Evolutionary conservation across 2,797 vertebrate species (phyloP).

Genomic region (Darevskia nairensis): DNA sequence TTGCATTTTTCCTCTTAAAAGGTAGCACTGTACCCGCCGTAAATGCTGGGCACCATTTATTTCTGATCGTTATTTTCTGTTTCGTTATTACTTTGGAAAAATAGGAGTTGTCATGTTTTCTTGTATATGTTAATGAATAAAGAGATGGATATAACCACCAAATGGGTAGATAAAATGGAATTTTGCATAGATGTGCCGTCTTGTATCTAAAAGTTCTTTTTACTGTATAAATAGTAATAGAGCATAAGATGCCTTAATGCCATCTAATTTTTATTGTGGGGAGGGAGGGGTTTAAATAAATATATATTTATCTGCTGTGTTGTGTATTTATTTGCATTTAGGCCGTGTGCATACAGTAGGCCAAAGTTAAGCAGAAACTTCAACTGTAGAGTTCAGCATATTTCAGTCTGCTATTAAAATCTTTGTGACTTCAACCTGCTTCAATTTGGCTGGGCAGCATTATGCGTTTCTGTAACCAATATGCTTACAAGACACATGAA

Average conservation of each 20-base stretch:
- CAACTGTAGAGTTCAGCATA: background rate
- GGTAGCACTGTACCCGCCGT: background rate
- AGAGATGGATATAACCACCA: slow-evolving; percentile 24
- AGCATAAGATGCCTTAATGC: slow-evolving; percentile 78
- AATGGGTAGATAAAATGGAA: slow-evolving; percentile 12
- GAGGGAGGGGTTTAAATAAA: slow-evolving; percentile 67
- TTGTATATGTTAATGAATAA: background rate
- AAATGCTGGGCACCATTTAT: background rate
- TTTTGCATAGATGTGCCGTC: slow-evolving; percentile 33
- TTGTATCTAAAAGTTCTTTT: slow-evolving; percentile 60
- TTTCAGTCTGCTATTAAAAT: background rate
- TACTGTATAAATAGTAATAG: slow-evolving; percentile 49
- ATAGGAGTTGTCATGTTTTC: slow-evolving; percentile 29
- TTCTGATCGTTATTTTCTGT: slow-evolving; percentile 25
- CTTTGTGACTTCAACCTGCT: background rate
- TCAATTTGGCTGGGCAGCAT: background rate
- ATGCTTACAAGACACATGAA: background rate
- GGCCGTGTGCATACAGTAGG: background rate
- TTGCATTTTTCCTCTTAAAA: background rate
- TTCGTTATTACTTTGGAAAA: background rate
- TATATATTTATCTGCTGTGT: slow-evolving; percentile 67
- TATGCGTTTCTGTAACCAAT: background rate
- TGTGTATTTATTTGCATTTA: slow-evolving; percentile 51
- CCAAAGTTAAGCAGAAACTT: background rate
- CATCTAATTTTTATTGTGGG: slow-evolving; percentile 66